Base-by-base conservation (phyloP, 2,797 vertebrate genomes). In the Sebastes dallii region DNA sequence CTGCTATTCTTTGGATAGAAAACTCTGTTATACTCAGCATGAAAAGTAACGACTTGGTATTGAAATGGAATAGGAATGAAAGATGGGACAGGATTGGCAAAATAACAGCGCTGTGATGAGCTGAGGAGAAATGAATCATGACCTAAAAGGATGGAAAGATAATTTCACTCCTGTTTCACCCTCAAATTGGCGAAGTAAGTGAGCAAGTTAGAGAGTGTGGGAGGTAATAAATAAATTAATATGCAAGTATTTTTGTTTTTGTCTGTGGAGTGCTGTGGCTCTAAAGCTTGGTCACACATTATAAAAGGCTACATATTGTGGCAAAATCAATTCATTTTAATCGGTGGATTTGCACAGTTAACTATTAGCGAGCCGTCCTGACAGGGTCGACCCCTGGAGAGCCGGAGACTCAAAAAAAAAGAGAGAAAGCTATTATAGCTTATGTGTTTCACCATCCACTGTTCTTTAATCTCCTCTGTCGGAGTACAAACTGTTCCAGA, bases 61-160 rank as follows among this genome's bases (percentile, higher is more conserved):
- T 32, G 9, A 70, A 66, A 61, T 18, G 36, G 6, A 55, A 52
- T 52, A 27, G 18, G 24, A 32, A 12, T 32, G 25, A 24, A 46
- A 73, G 20, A 30, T 20, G 54, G 20, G 52, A 52, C 59, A 13
- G 36, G 36, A 24, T 46, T 60, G 22, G 32, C 34, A 12, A 58
- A 29, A 56, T 42, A 56, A 46, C 46, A 25, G 7, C 18, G 4
- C 20, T 20, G 30, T 50, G 81, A 79, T 72, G 52, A 30, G 59
- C 72, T 62, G 20, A 46, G 32, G 36, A n/a, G 11, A 62, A 86
- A 77, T 73, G 1, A 79, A 34, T 83, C 39, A 46, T 60, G 25
- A 77, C 59, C 46, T 14, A n/a, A 39, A 13, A 60, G 25, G 60
- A 82, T 55, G 27, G 22, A 25, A 56, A 8, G 46, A 59, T 66